phyloP scores from a whole-genome alignment of 1,140 invertebrate genomes.

The Geopemphigus sp. region DNA sequence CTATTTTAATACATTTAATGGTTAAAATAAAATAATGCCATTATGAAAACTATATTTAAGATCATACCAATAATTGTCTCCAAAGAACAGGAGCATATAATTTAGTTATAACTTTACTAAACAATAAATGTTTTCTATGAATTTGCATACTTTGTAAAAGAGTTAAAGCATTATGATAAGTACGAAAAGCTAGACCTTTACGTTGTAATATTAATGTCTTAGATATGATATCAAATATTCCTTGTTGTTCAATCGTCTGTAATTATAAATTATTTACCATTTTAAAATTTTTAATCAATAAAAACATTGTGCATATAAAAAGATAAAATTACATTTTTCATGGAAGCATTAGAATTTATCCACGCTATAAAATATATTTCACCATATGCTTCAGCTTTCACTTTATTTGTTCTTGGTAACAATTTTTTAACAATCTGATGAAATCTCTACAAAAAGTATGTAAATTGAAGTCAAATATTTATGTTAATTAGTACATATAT shows the following conservation, averaged over 20 bases:
- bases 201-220: conserved; percentile 25
- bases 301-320: not conserved
- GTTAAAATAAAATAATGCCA: too few species aligned
- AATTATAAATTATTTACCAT: not conserved
- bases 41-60: not conserved
- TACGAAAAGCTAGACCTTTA: not conserved
- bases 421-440: conserved; percentile 8
- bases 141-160: conserved; percentile 35
- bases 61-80: conserved; percentile 18
- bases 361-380: conserved; percentile 42
- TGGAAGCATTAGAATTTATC: conserved; percentile 40
- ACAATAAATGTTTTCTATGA: conserved; percentile 42
- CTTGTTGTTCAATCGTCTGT: conserved; percentile 41
- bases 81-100: conserved; percentile 38
- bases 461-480: not conserved
- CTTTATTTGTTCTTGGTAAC: conserved; percentile 4
- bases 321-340: conserved; percentile 18
- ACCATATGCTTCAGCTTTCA: conserved; percentile 19
- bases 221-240: conserved; percentile 44
- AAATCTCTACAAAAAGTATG: not conserved
- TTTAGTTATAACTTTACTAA: conserved; percentile 43
- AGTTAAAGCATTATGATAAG: conserved; percentile 33
- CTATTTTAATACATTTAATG: conserved; percentile 3
- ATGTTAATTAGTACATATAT: too few species aligned
- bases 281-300: conserved; percentile 2